A percentile compares a stretch with the other conserved stretches of the same genome.
phyloP scores from a whole-genome alignment of 2,888 invertebrate species.

The Phalera bucephala region DNA sequence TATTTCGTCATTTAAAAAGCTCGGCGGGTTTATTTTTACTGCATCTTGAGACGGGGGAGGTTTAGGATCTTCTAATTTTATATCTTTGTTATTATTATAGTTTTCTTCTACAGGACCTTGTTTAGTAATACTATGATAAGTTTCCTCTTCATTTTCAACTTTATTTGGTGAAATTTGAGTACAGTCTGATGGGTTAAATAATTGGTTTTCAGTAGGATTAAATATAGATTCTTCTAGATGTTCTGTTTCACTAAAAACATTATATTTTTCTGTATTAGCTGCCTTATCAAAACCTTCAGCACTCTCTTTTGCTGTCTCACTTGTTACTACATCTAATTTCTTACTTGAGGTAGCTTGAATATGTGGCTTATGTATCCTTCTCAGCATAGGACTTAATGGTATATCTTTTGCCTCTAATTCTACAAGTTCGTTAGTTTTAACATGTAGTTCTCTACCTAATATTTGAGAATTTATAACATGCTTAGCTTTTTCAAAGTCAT shows the following conservation, averaged over 20 bases:
- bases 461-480: conserved; percentile 61
- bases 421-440: conserved; percentile 33
- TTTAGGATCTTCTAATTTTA: neutral
- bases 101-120: conserved; percentile 2
- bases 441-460: conserved; percentile 44
- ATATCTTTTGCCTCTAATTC: conserved; percentile 15
- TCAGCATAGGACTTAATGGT: conserved; percentile 29
- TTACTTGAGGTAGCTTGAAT: conserved; percentile 1
- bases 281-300: conserved; percentile 2
- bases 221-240: neutral
- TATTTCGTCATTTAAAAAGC: conserved; percentile 54
- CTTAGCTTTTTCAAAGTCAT: conserved; percentile 45
- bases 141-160: conserved; percentile 1
- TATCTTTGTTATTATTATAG: neutral
- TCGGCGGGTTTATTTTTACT: neutral
- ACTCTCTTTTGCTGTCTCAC: conserved; percentile 10
- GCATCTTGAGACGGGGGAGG: neutral
- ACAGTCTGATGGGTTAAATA: neutral
- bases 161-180: conserved; percentile 1
- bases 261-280: no score
- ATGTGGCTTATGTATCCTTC: conserved; percentile 17
- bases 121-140: conserved; percentile 1
- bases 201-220: neutral
- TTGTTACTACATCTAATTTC: conserved; percentile 11
- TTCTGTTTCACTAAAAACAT: neutral